These are phyloP conservation scores for Forpus xanthops DNA, from an alignment of 2,797 vertebrate species.

Conservation along the genomic window DNA sequence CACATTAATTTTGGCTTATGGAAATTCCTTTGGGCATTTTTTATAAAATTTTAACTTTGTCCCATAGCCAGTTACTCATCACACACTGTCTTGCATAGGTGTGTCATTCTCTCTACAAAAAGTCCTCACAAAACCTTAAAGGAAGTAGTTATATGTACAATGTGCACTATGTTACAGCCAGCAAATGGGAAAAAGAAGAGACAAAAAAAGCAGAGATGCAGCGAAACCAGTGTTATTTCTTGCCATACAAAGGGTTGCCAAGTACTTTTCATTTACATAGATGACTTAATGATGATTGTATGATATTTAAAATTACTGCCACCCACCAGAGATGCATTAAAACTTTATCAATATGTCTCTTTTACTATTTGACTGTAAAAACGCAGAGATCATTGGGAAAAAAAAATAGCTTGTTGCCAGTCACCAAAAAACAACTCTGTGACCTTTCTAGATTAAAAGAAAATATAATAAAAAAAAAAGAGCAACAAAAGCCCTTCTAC, in stretches of 20 bases:
- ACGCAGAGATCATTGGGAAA: neutral
- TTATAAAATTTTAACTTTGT: neutral
- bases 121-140: neutral
- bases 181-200: neutral
- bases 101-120: neutral
- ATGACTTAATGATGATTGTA: conserved; percentile 58
- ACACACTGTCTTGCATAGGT: neutral
- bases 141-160: neutral
- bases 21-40: neutral
- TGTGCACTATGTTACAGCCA: neutral
- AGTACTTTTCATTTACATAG: conserved; percentile 61
- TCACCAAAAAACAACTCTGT: conserved; percentile 27
- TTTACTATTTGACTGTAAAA: conserved; percentile 45
- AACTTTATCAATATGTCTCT: conserved; percentile 41
- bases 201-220: neutral
- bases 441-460: conserved; percentile 53
- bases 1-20: neutral
- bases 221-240: conserved; percentile 17
- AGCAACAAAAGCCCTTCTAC: neutral
- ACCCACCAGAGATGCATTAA: conserved; percentile 42
- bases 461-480: neutral
- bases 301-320: conserved; percentile 60
- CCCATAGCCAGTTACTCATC: neutral
- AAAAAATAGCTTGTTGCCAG: neutral
- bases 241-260: conserved; percentile 13